Conservation (phyloP, 2,797 vertebrate species). For the Hydrocynus forskahlii region DNA sequence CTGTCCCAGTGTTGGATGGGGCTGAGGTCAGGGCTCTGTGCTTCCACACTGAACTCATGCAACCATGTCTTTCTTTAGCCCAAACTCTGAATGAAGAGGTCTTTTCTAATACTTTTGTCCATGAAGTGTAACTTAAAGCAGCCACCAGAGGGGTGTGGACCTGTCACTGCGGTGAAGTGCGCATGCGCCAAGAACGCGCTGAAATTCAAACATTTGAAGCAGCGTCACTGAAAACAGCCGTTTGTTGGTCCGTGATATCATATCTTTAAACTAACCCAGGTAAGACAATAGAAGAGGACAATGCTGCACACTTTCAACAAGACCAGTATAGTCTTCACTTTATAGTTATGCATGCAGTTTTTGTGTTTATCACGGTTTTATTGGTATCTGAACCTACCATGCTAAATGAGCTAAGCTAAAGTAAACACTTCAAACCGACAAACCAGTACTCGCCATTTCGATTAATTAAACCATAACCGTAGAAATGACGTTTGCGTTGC, state of each 20-base stretch:
- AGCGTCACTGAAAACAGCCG: conserved; percentile 29
- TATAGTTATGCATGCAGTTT: not conserved
- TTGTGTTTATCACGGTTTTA: not conserved
- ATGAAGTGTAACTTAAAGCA: too few species aligned
- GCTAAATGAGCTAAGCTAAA: not conserved
- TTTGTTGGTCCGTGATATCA: not conserved
- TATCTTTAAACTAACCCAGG: conserved; percentile 21
- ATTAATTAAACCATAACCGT: not conserved
- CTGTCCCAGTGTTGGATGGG: too few species aligned
- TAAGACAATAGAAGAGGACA: conserved; percentile 6
- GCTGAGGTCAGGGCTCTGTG: too few species aligned
- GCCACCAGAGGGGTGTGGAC: conserved; percentile 3
- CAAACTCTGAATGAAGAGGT: too few species aligned
- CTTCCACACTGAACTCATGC: too few species aligned
- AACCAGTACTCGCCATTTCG: too few species aligned
- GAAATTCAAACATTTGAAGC: conserved; percentile 76
- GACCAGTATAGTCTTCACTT: not conserved
- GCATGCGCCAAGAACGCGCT: conserved; percentile 64
- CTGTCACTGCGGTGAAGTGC: not conserved
- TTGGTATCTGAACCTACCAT: not conserved
- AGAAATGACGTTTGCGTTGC: not conserved
- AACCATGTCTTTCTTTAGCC: too few species aligned
- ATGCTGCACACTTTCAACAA: not conserved
- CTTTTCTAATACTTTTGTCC: too few species aligned
- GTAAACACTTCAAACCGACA: not conserved